Conservation (phyloP, 2,888 invertebrate species). For the Melanostoma mellinum region DNA sequence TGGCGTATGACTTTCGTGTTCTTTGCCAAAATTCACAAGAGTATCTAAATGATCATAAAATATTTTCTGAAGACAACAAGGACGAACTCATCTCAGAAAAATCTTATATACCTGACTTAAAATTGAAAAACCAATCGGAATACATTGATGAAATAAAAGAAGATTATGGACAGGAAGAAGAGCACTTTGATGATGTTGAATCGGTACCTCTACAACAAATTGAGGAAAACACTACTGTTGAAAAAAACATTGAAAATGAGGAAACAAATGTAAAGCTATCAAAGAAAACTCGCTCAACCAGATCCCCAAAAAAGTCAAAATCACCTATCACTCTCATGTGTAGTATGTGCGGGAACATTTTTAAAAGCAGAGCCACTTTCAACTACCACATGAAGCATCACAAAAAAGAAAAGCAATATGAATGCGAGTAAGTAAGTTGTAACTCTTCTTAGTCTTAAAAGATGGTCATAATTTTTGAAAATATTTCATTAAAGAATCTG, state of each 20-base stretch:
- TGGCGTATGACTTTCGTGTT: slow-evolving; percentile 79
- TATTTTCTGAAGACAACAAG: not conserved
- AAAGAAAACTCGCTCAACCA: not conserved
- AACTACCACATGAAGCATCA: slow-evolving; percentile 78
- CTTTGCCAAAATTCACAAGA: slow-evolving; percentile 79
- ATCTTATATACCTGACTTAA: not conserved
- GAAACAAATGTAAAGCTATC: too few species aligned
- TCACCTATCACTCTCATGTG: slow-evolving; percentile 75
- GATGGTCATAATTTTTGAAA: not conserved
- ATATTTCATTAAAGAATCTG: slow-evolving; percentile 76
- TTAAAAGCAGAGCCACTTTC: slow-evolving; percentile 76
- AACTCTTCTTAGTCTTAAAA: not conserved
- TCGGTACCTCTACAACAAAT: not conserved
- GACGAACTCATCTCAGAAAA: slow-evolving; percentile 15
- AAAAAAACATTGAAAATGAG: too few species aligned
- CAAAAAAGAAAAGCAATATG: slow-evolving; percentile 78
- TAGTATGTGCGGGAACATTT: slow-evolving; percentile 79
- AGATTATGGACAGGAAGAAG: not conserved
- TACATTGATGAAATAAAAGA: slow-evolving; percentile 17
- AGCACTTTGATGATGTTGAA: not conserved
- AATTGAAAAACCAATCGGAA: slow-evolving; percentile 25
- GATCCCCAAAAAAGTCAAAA: slow-evolving; percentile 13
- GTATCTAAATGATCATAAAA: slow-evolving; percentile 72
- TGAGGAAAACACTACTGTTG: not conserved
- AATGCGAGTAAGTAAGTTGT: slow-evolving; percentile 78